These are phyloP conservation scores for Macheiramphus alcinus DNA, from an alignment of 2,113 vertebrate genomes.

Conservation along the genomic window DNA sequence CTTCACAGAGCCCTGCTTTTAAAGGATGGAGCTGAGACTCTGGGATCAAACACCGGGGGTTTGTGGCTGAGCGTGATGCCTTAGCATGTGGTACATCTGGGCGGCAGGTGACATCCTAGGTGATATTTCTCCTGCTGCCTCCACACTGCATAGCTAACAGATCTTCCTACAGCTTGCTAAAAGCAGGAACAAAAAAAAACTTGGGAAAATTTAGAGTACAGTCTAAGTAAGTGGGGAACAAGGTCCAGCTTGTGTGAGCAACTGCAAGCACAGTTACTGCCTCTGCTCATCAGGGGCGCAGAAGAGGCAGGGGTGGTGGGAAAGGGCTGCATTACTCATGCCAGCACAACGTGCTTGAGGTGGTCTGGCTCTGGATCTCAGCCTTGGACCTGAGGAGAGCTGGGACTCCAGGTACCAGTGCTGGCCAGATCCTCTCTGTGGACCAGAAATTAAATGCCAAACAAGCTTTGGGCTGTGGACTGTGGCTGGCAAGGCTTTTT, in stretches of 20 bases:
- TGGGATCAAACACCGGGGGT: fast-evolving
- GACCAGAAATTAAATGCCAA: background rate
- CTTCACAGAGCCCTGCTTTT: fast-evolving
- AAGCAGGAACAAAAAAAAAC: background rate
- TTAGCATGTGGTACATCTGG: background rate
- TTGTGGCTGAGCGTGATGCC: fast-evolving
- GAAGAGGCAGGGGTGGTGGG: background rate
- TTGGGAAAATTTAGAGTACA: background rate
- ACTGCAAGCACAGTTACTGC: background rate
- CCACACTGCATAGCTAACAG: background rate
- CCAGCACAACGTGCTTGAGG: background rate
- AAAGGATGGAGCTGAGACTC: background rate
- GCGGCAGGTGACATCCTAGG: background rate
- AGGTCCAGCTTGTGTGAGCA: background rate
- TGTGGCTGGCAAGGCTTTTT: background rate
- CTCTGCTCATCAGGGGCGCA: background rate
- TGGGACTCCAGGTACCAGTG: fast-evolving
- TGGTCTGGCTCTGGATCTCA: background rate
- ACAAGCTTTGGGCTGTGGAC: background rate
- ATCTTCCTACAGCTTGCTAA: background rate
- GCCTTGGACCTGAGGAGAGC: background rate
- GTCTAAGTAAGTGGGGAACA: background rate
- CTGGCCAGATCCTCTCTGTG: background rate
- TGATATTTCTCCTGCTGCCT: background rate
- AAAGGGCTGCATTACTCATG: fast-evolving